A percentile compares a stretch with the other conserved stretches of the same genome.
Conservation (phyloP, 2,888 invertebrate genomes). For the Perdita meconis region DNA sequence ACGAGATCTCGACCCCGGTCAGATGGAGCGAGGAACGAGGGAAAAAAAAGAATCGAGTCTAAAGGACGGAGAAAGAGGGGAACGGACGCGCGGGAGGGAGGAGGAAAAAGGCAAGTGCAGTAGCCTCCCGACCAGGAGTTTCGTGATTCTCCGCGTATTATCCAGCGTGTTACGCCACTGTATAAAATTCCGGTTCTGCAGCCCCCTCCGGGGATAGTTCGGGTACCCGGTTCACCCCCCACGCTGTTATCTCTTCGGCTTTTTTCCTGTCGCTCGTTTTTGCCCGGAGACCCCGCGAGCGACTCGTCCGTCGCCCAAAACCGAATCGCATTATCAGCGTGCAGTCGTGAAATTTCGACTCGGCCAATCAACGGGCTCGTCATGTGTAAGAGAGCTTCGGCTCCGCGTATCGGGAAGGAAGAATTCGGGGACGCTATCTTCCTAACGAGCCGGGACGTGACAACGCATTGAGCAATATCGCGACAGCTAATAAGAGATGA, state of each 20-base stretch:
- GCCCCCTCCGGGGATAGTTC: slow-evolving; percentile 69
- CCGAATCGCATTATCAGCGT: slow-evolving; percentile 68
- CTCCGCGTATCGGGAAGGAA: slow-evolving; percentile 30
- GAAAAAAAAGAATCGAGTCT: slow-evolving; percentile 12
- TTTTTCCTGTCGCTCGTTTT: slow-evolving; percentile 66
- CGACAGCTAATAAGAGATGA: slow-evolving; percentile 31
- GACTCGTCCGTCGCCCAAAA: slow-evolving; percentile 57
- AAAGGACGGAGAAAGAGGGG: slow-evolving; percentile 2
- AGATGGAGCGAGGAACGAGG: slow-evolving; percentile 15
- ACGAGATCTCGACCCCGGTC: slow-evolving; percentile 59
- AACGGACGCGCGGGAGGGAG: background rate
- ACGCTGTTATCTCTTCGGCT: slow-evolving; percentile 67
- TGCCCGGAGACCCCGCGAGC: slow-evolving; percentile 55
- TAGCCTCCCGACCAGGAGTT: slow-evolving; percentile 60
- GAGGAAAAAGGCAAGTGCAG: slow-evolving; percentile 41
- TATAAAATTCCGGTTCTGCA: slow-evolving; percentile 82
- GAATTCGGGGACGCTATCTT: slow-evolving; percentile 39
- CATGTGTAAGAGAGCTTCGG: slow-evolving; percentile 36
- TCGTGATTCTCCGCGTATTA: slow-evolving; percentile 71
- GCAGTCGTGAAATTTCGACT: slow-evolving; percentile 62
- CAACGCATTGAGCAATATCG: slow-evolving; percentile 48
- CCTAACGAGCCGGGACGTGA: slow-evolving; percentile 57
- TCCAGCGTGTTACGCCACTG: slow-evolving; percentile 81
- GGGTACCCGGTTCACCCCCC: slow-evolving; percentile 62
- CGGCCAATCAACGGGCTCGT: slow-evolving; percentile 66